Evolutionary conservation across 1,140 invertebrate species (phyloP).

Genomic region (Leguminivora glycinivorella): DNA sequence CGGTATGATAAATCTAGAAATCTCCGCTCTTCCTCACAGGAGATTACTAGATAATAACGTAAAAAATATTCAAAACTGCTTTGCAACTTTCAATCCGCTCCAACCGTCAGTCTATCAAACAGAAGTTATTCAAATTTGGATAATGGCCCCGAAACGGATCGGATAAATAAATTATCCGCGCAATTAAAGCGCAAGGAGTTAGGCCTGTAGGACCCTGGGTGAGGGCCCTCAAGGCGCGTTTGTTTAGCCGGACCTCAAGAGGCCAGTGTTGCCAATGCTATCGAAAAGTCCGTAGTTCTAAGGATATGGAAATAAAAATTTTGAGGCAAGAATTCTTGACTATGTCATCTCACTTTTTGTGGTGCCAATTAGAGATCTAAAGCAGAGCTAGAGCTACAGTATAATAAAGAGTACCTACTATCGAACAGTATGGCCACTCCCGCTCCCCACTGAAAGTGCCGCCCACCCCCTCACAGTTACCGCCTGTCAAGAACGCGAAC

Average conservation of each 20-base stretch:
- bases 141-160: neutral
- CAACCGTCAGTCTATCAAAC: neutral
- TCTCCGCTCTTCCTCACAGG: too few relatives aligned
- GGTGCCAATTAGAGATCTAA: too few relatives aligned
- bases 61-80: neutral
- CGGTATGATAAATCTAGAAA: too few relatives aligned
- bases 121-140: constrained; percentile 6
- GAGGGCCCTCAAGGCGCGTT: constrained; percentile 7
- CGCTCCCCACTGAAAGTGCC: too few relatives aligned
- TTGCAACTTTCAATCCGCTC: neutral
- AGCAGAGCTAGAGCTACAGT: too few relatives aligned
- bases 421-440: too few relatives aligned
- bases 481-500: too few relatives aligned
- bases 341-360: too few relatives aligned
- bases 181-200: constrained; percentile 21
- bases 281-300: neutral
- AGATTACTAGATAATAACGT: neutral
- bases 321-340: too few relatives aligned
- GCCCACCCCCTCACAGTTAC: too few relatives aligned
- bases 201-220: neutral
- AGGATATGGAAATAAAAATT: too few relatives aligned
- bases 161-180: constrained; percentile 26
- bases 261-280: neutral
- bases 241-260: constrained; percentile 11
- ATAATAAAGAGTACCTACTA: too few relatives aligned